These are phyloP conservation scores for Forpus xanthops DNA, from an alignment of 2,797 vertebrate species.

Conservation along the genomic window DNA sequence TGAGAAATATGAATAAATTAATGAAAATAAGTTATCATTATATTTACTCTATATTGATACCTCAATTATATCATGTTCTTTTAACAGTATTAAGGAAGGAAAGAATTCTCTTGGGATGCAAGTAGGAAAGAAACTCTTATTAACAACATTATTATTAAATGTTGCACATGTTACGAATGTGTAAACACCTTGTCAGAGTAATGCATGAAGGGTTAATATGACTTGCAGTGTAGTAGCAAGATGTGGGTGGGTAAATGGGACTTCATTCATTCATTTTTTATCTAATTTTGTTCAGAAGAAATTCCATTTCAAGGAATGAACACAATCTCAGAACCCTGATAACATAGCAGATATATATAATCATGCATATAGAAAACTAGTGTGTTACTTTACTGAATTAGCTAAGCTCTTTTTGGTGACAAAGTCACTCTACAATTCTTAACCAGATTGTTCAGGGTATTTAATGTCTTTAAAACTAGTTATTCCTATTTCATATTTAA, in stretches of 20 bases:
- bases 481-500: slow-evolving; percentile 42
- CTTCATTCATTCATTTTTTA: not conserved
- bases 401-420: not conserved
- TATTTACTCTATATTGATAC: not conserved
- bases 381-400: slow-evolving; percentile 12
- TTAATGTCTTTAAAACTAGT: slow-evolving; percentile 42
- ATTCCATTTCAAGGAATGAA: not conserved
- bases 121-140: not conserved
- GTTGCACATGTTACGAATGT: not conserved
- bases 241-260: not conserved
- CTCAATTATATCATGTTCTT: not conserved
- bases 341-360: not conserved
- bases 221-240: not conserved
- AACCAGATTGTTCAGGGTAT: slow-evolving; percentile 21
- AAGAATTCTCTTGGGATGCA: not conserved
- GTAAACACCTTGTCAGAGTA: not conserved
- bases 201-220: not conserved
- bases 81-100: not conserved
- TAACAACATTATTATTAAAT: not conserved
- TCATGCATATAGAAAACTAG: not conserved
- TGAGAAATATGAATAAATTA: not conserved
- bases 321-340: not conserved
- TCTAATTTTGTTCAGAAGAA: not conserved
- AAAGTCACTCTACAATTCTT: not conserved
- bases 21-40: not conserved